phyloP scores from a whole-genome alignment of 2,888 invertebrate genomes.

The Heliconius ethilla region DNA sequence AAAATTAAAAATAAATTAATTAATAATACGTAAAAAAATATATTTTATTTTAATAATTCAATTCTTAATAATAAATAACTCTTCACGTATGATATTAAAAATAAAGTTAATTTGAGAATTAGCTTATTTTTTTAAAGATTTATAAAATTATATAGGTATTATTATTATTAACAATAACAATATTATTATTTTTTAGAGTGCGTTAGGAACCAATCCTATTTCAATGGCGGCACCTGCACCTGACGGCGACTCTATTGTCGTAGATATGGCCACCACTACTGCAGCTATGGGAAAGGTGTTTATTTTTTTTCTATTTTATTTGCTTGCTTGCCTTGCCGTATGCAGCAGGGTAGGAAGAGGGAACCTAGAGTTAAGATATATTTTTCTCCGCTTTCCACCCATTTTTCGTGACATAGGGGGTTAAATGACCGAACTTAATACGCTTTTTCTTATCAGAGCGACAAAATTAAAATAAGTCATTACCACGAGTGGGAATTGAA shows the following conservation, averaged over 20 bases:
- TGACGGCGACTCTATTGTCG: constrained; percentile 87
- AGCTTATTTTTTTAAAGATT: not conserved
- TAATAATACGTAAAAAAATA: too few species aligned
- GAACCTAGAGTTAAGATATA: not conserved
- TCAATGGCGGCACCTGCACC: constrained; percentile 88
- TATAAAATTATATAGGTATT: not conserved
- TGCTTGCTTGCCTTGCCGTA: too few species aligned
- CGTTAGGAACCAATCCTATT: constrained; percentile 95
- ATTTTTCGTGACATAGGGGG: too few species aligned
- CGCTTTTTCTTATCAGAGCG: not conserved
- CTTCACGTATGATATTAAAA: too few species aligned
- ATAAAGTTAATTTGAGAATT: not conserved
- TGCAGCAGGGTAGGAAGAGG: too few species aligned
- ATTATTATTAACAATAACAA: not conserved
- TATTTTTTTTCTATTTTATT: not conserved
- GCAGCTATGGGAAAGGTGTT: constrained; percentile 95
- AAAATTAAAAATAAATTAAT: not conserved
- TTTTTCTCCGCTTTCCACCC: not conserved
- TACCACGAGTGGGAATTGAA: not conserved
- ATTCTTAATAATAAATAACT: too few species aligned
- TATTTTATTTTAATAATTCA: too few species aligned
- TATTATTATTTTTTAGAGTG: constrained; percentile 70
- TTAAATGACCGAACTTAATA: too few species aligned
- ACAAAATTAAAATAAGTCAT: not conserved
- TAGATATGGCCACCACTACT: constrained; percentile 97